Conservation (phyloP, 64 coral and sea anemone genomes). For the Montipora cactus region DNA sequence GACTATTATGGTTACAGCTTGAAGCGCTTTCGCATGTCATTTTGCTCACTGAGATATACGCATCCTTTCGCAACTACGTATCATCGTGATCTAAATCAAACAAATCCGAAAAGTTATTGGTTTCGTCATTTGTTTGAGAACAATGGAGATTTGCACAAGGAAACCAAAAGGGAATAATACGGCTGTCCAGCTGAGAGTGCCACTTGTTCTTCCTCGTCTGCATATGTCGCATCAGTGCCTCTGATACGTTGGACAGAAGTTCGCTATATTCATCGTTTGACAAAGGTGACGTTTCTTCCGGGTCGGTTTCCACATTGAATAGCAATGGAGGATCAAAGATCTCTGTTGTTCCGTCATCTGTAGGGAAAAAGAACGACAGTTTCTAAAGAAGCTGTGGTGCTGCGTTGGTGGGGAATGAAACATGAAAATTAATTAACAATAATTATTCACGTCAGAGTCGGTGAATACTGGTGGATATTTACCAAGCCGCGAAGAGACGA, state of each 20-base stretch:
- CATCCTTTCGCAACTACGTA: not conserved
- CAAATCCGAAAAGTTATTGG: constrained; percentile 71
- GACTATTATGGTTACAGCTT: too few relatives aligned
- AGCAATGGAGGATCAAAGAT: constrained; percentile 78
- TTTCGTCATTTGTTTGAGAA: constrained; percentile 64
- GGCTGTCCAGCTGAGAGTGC: constrained; percentile 85
- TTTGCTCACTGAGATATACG: too few relatives aligned
- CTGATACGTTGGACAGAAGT: constrained; percentile 70
- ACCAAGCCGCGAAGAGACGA: too few relatives aligned
- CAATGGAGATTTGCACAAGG: constrained; percentile 82
- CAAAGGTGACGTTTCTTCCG: constrained; percentile 71
- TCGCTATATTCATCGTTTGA: constrained; percentile 53
- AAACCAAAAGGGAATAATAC: constrained; percentile 78
- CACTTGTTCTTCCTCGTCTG: constrained; percentile 87
- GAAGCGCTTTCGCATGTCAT: too few relatives aligned
- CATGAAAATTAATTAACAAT: too few relatives aligned
- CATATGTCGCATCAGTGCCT: constrained; percentile 66
- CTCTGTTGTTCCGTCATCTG: constrained; percentile 52
- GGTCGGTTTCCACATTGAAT: constrained; percentile 81
- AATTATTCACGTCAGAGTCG: too few relatives aligned
- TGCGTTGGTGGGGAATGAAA: too few relatives aligned
- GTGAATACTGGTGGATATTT: too few relatives aligned
- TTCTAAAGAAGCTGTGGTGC: too few relatives aligned
- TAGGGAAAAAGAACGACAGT: not conserved
- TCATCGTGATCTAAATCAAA: constrained; percentile 1